Percentiles rank a stretch among this genome's conserved stretches.
phyloP scores from a whole-genome alignment of 2,113 vertebrate species.

The human (Homo sapiens) region DNA sequence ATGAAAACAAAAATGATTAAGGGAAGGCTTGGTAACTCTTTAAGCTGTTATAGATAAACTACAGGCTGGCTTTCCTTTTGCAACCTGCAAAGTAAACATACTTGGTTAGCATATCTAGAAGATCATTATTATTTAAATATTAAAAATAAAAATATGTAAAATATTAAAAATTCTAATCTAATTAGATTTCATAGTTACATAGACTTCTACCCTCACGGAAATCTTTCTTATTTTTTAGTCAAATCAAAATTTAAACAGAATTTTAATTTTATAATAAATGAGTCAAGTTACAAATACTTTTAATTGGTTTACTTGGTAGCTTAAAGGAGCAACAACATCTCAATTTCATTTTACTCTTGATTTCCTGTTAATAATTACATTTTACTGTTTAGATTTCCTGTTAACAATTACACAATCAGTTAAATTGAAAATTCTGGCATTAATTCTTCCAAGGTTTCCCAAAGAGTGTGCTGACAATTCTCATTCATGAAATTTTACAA shows the following conservation, averaged over 20 bases:
- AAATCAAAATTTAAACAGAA: conserved; percentile 38
- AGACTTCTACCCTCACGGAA: neutral
- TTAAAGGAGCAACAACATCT: conserved; percentile 36
- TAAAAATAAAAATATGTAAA: neutral
- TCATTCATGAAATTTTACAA: conserved; percentile 40
- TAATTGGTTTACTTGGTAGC: neutral
- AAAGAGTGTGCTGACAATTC: neutral
- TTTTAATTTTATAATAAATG: conserved; percentile 45
- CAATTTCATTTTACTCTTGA: neutral
- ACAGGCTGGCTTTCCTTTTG: neutral
- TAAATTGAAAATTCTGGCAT: conserved; percentile 6
- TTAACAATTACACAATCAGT: neutral
- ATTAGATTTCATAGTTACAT: neutral
- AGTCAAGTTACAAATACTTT: neutral
- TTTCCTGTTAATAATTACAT: neutral
- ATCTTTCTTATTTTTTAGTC: neutral
- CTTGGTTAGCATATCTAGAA: neutral
- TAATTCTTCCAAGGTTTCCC: neutral
- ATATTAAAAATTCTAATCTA: neutral
- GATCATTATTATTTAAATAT: neutral
- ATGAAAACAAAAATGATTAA: neutral
- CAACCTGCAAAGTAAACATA: accelerated
- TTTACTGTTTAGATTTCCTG: neutral
- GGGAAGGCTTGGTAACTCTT: neutral
- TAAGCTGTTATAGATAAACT: neutral